These are phyloP conservation scores for Callitettix versicolor DNA, from an alignment of 1,140 invertebrate species.

Conservation along the genomic window DNA sequence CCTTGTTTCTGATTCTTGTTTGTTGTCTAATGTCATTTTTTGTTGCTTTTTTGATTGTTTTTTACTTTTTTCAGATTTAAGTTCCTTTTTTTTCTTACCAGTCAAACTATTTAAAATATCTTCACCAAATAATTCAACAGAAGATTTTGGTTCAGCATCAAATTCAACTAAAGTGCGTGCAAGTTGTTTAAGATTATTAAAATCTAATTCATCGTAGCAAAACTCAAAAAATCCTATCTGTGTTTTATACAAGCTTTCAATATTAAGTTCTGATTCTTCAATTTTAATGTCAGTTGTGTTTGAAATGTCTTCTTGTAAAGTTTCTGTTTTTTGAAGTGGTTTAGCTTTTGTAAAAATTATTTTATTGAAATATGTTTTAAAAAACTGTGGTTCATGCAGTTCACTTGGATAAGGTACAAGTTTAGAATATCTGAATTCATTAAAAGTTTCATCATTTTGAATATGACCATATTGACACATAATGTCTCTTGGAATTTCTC, in stretches of 20 bases:
- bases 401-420: neutral
- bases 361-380: slow-evolving; percentile 1
- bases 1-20: slow-evolving; percentile 17
- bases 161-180: slow-evolving; percentile 28
- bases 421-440: slow-evolving; percentile 1
- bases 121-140: slow-evolving; percentile 38
- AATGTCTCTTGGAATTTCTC: slow-evolving; percentile 25
- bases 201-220: neutral
- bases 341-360: too few relatives aligned
- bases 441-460: neutral
- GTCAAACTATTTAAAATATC: slow-evolving; percentile 7
- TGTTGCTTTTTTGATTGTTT: neutral
- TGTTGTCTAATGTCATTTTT: neutral
- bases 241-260: neutral
- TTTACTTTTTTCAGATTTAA: slow-evolving; percentile 4
- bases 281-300: neutral
- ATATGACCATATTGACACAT: slow-evolving; percentile 19
- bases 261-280: neutral
- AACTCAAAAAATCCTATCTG: neutral
- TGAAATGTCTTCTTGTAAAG: too few relatives aligned
- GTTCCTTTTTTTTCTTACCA: too few relatives aligned
- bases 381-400: neutral
- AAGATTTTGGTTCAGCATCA: slow-evolving; percentile 36
- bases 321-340: too few relatives aligned
- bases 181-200: neutral